Evolutionary conservation across 2,888 invertebrate species (phyloP), one percentile per base, ranked within the genome.

Genomic region (Alentia gelatinosa): DNA sequence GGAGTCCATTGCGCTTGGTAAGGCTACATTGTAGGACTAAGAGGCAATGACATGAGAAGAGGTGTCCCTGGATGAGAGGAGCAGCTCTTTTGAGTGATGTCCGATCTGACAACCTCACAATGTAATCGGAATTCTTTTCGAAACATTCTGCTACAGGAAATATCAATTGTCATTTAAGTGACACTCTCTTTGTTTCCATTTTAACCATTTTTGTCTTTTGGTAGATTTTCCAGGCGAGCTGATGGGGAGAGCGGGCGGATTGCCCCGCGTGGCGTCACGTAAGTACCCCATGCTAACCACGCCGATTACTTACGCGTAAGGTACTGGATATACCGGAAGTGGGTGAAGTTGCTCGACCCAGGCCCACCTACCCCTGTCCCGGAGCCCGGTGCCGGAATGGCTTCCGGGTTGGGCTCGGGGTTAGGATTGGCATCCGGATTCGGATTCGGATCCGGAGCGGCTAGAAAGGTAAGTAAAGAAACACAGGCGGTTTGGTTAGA

Each of bases 281-380:
- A n/a, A n/a, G n/a, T 39, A 47, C 86, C 86, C 86, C 42, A 63
- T 75, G 30, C 40, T 74, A 26, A 42, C 42, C 89, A 35, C 40
- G 50, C 68, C 42, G 74, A 47, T 12, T 90, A 92, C 92, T 92
- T 92, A 92, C 92, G 92, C 33, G 91, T 90, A 33, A 92, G 90
- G 89, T 92, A 92, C 91, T 92, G 92, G 91, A 92, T 92, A 91
- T 92, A 92, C 40, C 92, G 92, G 92, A 90, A 92, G 63, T 91
- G 89, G 42, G 91, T 91, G 74, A 47, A 90, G 84, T 90, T 90
- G 50, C 50, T 33, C 56, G 68, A 26, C 39, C 74, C 74, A 7
- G 79, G 35, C 33, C 74, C 90, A 26, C 37, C 47, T 5, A 79
- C 79, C 19, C 86, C 86, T 23, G 30, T 30, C 42, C 86, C 86